These are phyloP conservation scores for Acromyrmex heyeri DNA, from an alignment of 1,140 invertebrate species.

Conservation along the genomic window DNA sequence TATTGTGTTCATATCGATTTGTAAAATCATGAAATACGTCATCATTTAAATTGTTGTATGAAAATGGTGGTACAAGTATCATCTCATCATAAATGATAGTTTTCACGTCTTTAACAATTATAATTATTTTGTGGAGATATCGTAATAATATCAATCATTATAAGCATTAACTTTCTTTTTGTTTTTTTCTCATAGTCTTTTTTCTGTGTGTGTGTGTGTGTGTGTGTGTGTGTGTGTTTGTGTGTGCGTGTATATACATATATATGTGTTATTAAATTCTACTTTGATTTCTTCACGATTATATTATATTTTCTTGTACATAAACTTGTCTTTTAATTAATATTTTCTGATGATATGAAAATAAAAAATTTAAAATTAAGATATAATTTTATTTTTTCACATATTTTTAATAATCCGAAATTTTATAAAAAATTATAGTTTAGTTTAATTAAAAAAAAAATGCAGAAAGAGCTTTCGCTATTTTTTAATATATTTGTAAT, in stretches of 20 bases:
- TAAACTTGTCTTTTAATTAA: neutral
- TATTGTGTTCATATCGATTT: neutral
- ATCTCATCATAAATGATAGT: constrained; percentile 68
- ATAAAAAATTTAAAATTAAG: neutral
- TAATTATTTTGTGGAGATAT: constrained; percentile 80
- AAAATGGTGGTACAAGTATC: neutral
- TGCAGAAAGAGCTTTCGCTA: no score
- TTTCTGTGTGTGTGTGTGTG: neutral
- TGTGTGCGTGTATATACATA: no score
- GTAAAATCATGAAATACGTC: neutral
- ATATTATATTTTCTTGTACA: neutral
- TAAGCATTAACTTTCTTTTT: neutral
- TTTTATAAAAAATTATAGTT: neutral
- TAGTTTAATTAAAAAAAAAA: neutral
- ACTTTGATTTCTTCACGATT: neutral
- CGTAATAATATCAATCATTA: constrained; percentile 55
- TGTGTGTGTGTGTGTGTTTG: neutral
- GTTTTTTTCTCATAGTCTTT: neutral
- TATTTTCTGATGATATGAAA: neutral
- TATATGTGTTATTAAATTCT: neutral
- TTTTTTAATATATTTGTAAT: neutral
- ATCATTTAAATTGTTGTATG: neutral
- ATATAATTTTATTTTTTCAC: neutral
- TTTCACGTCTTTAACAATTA: constrained; percentile 77
- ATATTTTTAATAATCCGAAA: neutral